phyloP scores from a whole-genome alignment of 2,113 vertebrate species.

The Passer domesticus region DNA sequence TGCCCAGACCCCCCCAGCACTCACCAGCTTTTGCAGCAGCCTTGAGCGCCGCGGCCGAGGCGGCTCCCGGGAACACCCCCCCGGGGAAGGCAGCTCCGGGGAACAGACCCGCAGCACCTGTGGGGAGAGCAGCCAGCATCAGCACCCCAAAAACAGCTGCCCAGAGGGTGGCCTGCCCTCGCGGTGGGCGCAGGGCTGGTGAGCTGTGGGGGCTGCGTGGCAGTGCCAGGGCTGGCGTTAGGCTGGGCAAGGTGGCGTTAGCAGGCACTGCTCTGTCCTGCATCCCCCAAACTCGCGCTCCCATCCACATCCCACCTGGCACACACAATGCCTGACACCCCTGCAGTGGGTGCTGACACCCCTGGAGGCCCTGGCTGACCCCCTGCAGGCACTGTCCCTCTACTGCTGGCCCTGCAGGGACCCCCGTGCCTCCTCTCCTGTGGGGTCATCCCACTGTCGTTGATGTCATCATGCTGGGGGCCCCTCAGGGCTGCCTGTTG shows the following conservation, averaged over 20 bases:
- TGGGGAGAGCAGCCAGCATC: rapidly evolving
- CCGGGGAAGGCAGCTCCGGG: conserved; percentile 52
- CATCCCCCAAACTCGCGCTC: not conserved
- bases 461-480: not conserved
- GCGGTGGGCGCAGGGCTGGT: rapidly evolving
- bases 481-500: not conserved
- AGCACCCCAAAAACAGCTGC: not conserved
- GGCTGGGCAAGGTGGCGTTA: not conserved
- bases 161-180: not conserved
- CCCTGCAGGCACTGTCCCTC: not conserved
- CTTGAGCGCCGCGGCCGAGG: conserved; percentile 67
- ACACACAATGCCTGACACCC: not conserved
- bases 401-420: not conserved
- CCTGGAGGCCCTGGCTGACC: not conserved
- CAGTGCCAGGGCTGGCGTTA: not conserved
- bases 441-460: not conserved
- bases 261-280: not conserved
- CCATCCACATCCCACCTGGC: not conserved
- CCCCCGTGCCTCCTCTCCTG: not conserved
- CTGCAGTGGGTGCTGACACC: not conserved
- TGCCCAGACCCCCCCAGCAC: not conserved
- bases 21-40: conserved; percentile 78
- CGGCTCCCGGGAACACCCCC: conserved; percentile 25
- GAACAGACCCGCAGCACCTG: conserved; percentile 11
- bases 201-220: rapidly evolving